A percentile compares a stretch with the other conserved stretches of the same genome.
These are phyloP conservation scores for Thereva unica DNA, from an alignment of 2,888 invertebrate genomes.

Conservation along the genomic window DNA sequence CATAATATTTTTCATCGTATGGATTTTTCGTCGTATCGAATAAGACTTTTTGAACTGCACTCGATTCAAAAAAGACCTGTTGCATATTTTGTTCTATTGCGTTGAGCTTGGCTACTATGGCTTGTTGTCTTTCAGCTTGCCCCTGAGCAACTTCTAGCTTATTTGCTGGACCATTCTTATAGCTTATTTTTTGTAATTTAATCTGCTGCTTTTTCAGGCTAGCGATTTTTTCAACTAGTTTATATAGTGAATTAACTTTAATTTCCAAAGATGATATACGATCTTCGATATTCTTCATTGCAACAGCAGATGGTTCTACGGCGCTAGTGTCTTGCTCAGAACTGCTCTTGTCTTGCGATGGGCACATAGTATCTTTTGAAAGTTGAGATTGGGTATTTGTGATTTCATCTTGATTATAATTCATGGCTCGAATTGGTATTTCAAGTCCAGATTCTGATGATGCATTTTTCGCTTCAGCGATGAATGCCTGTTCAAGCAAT, in stretches of 20 bases:
- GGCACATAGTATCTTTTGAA: too few species aligned
- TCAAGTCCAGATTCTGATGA: too few species aligned
- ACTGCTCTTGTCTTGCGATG: too few species aligned
- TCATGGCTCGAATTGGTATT: too few species aligned
- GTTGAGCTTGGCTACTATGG: neutral
- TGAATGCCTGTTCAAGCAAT: too few species aligned
- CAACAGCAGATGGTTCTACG: too few species aligned
- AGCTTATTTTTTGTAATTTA: neutral
- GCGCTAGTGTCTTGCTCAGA: too few species aligned
- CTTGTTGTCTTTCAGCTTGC: neutral
- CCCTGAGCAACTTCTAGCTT: neutral
- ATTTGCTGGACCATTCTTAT: neutral
- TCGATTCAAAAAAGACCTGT: neutral
- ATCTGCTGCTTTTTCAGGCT: neutral
- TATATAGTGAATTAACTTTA: neutral
- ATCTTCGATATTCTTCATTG: neutral
- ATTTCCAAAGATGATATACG: slow-evolving; percentile 2
- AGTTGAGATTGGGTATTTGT: too few species aligned
- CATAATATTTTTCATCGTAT: neutral
- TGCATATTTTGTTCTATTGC: neutral
- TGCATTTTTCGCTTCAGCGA: too few species aligned
- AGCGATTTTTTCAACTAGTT: neutral
- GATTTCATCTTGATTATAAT: too few species aligned
- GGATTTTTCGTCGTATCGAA: neutral
- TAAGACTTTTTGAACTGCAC: neutral